A percentile compares a stretch with the other conserved stretches of the same genome.
Evolutionary conservation across 2,797 vertebrate species (phyloP).

Genomic region (Spinibarbus caldwelli): DNA sequence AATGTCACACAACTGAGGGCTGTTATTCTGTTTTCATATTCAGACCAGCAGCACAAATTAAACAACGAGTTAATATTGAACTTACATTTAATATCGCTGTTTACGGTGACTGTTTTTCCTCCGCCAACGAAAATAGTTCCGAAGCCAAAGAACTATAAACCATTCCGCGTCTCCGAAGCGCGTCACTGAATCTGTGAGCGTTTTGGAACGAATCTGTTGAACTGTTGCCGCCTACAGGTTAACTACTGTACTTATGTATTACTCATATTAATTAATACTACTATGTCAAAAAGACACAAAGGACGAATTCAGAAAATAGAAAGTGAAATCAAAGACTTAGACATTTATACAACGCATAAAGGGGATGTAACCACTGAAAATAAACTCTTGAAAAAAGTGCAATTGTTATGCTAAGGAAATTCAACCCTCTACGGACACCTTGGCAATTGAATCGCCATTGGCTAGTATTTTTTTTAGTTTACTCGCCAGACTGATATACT

Average conservation of each 20-base stretch:
- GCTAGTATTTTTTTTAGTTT: too few relatives aligned
- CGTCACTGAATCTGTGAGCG: background rate
- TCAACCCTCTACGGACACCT: too few relatives aligned
- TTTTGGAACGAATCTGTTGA: background rate
- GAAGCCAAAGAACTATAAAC: background rate
- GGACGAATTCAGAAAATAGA: background rate
- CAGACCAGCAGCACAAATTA: background rate
- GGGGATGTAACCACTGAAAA: background rate
- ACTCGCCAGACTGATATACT: too few relatives aligned
- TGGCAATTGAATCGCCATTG: too few relatives aligned
- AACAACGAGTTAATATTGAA: background rate
- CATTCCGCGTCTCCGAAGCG: rapidly evolving
- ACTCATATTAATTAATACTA: background rate
- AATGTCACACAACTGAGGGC: background rate
- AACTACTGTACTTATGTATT: too few relatives aligned
- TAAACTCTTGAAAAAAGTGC: background rate
- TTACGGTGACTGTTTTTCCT: background rate
- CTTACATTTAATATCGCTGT: background rate
- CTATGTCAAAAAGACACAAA: background rate
- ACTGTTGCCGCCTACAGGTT: background rate
- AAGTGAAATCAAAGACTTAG: background rate
- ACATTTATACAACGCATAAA: background rate
- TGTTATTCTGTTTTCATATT: background rate
- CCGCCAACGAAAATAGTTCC: background rate
- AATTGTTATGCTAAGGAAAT: background rate